A percentile compares a stretch with the other conserved stretches of the same genome.
Evolutionary conservation across 2,888 invertebrate genomes (phyloP).

Genomic region (Diloba caeruleocephala): DNA sequence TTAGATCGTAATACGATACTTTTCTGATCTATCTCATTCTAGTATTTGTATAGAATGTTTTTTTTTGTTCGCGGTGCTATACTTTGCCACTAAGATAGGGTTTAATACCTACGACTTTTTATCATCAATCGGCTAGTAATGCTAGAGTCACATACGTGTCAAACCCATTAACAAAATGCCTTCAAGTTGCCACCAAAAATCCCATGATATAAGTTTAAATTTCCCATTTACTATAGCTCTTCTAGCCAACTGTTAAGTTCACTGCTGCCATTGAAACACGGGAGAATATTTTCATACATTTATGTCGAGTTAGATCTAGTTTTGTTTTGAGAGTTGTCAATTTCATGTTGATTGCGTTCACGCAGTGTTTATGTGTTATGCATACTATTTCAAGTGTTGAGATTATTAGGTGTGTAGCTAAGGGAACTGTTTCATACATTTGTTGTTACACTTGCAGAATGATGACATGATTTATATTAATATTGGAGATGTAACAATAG

Average conservation of each 20-base stretch:
- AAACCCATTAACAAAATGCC: constrained; percentile 45
- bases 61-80: constrained; percentile 67
- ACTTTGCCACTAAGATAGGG: constrained; percentile 63
- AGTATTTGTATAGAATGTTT: constrained; percentile 39
- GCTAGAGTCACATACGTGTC: constrained; percentile 67
- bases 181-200: constrained; percentile 46
- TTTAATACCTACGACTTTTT: constrained; percentile 32
- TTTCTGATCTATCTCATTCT: constrained; percentile 25
- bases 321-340: constrained; percentile 50
- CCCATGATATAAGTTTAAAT: constrained; percentile 36
- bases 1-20: constrained; percentile 13
- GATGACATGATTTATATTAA: constrained; percentile 19
- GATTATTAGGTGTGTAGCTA: constrained; percentile 67
- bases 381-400: constrained; percentile 61
- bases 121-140: constrained; percentile 57
- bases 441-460: constrained; percentile 62
- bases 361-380: constrained; percentile 27
- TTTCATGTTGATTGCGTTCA: constrained; percentile 48
- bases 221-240: constrained; percentile 36
- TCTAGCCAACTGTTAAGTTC: constrained; percentile 37
- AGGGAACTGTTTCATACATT: constrained; percentile 60
- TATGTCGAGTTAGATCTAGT: constrained; percentile 41
- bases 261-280: constrained; percentile 52
- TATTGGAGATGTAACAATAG: constrained; percentile 66
- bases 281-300: constrained; percentile 49